phyloP scores from a whole-genome alignment of 1,140 invertebrate genomes.

The Episyrphus balteatus region DNA sequence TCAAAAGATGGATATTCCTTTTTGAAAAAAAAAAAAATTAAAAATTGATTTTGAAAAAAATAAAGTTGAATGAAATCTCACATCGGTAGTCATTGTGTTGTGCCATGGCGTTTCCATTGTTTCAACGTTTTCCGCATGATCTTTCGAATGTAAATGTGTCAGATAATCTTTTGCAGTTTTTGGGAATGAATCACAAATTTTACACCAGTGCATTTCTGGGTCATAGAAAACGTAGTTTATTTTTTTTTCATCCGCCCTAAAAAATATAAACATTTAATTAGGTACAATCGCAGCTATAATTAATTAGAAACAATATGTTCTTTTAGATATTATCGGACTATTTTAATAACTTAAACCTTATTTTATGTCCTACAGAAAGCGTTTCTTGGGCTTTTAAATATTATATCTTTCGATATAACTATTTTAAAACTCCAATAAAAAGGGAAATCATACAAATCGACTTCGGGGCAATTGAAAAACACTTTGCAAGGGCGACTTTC shows the following conservation, averaged over 20 bases:
- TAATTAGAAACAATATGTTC: too few species aligned
- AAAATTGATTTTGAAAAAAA: neutral
- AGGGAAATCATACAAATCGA: too few species aligned
- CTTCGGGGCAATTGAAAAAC: too few species aligned
- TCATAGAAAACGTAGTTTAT: constrained; percentile 76
- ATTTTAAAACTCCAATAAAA: too few species aligned
- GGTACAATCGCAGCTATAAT: too few species aligned
- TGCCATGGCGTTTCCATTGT: constrained; percentile 70
- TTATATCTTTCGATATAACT: too few species aligned
- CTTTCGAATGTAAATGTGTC: constrained; percentile 65
- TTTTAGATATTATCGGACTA: too few species aligned
- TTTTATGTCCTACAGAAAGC: too few species aligned
- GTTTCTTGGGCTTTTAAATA: too few species aligned
- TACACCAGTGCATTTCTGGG: constrained; percentile 80
- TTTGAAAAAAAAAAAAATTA: constrained; percentile 28
- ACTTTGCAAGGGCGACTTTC: too few species aligned
- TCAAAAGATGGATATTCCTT: constrained; percentile 53
- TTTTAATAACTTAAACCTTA: too few species aligned
- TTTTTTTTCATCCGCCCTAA: constrained; percentile 22
- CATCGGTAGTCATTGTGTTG: constrained; percentile 39
- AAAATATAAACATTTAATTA: neutral
- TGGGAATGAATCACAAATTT: constrained; percentile 72
- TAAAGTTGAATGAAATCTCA: constrained; percentile 3
- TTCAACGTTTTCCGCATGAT: constrained; percentile 58
- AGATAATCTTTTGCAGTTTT: constrained; percentile 74